Evolutionary conservation across 2,888 invertebrate species (phyloP), one percentile per base, ranked within the genome.

Genomic region (Rhorus exstirpatorius): DNA sequence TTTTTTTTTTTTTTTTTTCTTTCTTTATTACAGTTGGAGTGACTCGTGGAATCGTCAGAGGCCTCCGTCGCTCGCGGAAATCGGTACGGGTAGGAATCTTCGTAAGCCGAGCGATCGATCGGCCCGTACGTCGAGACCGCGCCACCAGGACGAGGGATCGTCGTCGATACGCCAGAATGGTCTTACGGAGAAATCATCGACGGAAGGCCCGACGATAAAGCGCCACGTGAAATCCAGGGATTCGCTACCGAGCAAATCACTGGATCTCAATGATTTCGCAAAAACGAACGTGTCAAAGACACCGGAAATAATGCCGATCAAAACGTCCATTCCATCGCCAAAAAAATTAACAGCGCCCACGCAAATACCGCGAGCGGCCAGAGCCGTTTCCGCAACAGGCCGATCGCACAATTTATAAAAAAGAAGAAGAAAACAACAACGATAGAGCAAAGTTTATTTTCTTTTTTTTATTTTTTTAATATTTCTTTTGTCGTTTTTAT

Each of bases 11-110:
- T 38, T n/a, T n/a, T n/a, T n/a, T n/a, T n/a, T n/a, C n/a, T n/a
- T n/a, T n/a, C n/a, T n/a, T n/a, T n/a, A n/a, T 88, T 89, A 1
- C 88, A 92, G 92, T 89, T 92, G 92, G 92, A 93, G 88, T 92
- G 92, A 92, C 86, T 87, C 90, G 75, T 90, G 90, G 91, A 85
- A 89, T 82, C 89, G 86, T 75, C 89, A 87, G 79, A 88, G 88
- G 81, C 87, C 89, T 77, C 86, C 87, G 67, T 84, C 88, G 75
- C 85, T 88, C 84, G 86, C 85, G 72, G 91, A 90, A 74, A 85
- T 84, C 81, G 88, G 88, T 79, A 85, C 80, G 77, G 72, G 38
- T 53, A 84, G 80, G 60, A 81, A 68, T 79, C 83, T 79, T 76
- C 88, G 88, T 68, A 90, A 89, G 77, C 83, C 86, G 68, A 86